Base-by-base conservation (phyloP, 2,888 invertebrate genomes). In the Tachina fera region DNA sequence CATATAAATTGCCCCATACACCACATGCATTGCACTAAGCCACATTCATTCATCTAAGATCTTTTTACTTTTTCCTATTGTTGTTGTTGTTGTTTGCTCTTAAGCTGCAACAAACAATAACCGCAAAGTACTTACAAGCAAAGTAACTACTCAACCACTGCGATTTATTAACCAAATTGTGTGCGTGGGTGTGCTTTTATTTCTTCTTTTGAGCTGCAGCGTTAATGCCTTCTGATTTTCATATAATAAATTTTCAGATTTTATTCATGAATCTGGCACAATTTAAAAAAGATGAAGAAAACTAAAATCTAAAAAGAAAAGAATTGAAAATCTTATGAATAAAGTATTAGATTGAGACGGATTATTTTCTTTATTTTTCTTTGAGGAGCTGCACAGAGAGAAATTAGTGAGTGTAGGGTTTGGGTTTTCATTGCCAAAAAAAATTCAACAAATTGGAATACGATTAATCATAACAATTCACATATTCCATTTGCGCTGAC, bases 171-270 rank as follows among this genome's bases (percentile, higher is more conserved):
- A 63, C 68, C 49, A 63, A 67, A 74, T 47, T 74, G 45, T 58
- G 45, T 60, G 60, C 45, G 65, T 71, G 76, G 61, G 63, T 22
- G 61, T 83, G 58, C 22, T 47, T 41, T 49, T 56, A 56, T 70
- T 61, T 70, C 53, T 70, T 56, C 31, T 53, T 53, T 39, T 47
- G 19, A 58, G 16, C n/a, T n/a, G n/a, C 72, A 31, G 83, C 67
- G 72, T 72, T 83, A 83, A 78, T 78, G 77, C 72, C 72, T 72
- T 67, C 83, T 83, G 77, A 72, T 83, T 83, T 83, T 83, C 72
- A 83, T 77, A 77, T 72, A 83, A 83, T 77, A 83, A 83, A 77
- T 77, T 72, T 77, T 60, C 13, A 60, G 83, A 78, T 83, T 83
- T 76, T 78, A 77, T 83, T 65, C 77, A 83, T 77, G 77, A 45